phyloP scores from a whole-genome alignment of 2,113 vertebrate species.

The Malaclemys terrapin region DNA sequence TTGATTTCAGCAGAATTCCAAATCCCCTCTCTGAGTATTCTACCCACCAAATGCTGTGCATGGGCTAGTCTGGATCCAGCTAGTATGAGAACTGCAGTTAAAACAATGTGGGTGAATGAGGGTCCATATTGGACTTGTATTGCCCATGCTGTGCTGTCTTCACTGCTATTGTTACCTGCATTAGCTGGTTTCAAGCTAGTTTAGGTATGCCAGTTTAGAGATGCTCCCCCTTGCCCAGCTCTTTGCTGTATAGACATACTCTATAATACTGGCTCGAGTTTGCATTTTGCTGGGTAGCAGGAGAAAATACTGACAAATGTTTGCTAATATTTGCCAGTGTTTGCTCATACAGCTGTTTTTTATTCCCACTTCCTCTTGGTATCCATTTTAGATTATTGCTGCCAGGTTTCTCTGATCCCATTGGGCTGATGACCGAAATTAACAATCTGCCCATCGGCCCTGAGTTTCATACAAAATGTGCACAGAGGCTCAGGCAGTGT shows the following conservation, averaged over 20 bases:
- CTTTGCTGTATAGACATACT: not conserved
- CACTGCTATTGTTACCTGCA: too few relatives aligned
- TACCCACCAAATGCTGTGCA: not conserved
- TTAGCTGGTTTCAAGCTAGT: not conserved
- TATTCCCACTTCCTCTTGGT: not conserved
- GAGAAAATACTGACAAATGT: conserved; percentile 37
- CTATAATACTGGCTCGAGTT: not conserved
- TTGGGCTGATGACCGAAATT: conserved; percentile 36
- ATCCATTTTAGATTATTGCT: conserved; percentile 45
- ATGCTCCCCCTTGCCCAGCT: not conserved
- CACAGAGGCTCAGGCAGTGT: not conserved
- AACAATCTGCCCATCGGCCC: not conserved
- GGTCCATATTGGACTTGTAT: not conserved
- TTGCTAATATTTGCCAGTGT: conserved; percentile 56
- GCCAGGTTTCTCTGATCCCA: conserved; percentile 3
- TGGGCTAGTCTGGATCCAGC: not conserved
- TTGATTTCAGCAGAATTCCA: conserved; percentile 31
- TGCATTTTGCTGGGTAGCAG: conserved; percentile 17
- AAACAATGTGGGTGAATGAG: not conserved
- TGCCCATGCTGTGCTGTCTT: not conserved
- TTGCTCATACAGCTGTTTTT: conserved; percentile 36
- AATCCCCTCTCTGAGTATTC: not conserved
- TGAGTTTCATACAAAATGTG: not conserved
- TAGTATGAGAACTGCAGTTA: not conserved
- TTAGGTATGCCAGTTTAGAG: too few relatives aligned